Base-by-base conservation (phyloP, 2,797 vertebrate genomes). In the Lophotriccus pileatus region DNA sequence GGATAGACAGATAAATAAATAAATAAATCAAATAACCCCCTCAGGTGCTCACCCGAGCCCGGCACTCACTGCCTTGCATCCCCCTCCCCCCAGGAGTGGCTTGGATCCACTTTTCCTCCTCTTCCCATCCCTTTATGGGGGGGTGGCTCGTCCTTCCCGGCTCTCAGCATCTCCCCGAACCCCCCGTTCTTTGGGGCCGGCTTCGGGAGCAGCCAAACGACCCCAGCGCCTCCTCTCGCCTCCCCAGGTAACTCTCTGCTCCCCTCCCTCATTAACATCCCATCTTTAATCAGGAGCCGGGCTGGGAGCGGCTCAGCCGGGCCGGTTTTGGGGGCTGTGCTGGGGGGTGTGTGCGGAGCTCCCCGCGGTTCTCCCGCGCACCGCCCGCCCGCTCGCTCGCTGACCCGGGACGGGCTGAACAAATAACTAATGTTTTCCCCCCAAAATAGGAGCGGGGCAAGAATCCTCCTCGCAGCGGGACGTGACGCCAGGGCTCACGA, bases 381-480 rank as follows among this genome's bases (percentile, higher is more conserved):
- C n/a, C 55, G 32, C 55, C 22, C 36, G 7, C 91, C n/a, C 55
- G 32, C 55, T 34, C 58, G 7, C 91, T 36, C 27, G 7, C 79
- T 84, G 76, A 34, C 78, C 85, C 90, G 64, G 82, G 59, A 34
- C 80, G 36, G n/a, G 30, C 52, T 66, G 72, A 74, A 89, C 67
- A 88, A 94, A 93, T 60, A 84, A 24, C 37, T n/a, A 50, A 76
- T 81, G 82, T 87, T 86, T 91, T 59, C 55, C 50, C 87, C 44
- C 69, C 53, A 59, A 88, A 94, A 76, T 21, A 41, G 46, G 63
- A 84, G 72, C 49, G 89, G 87, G 90, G 66, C 46, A 21, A 85
- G 88, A 93, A 78, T 96, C 91, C 95, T 94, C 95, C 93, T 95
- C 96, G 87, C 98, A 98, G 98, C 97, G 90, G 97, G 97, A 74